Base-by-base conservation (phyloP, 1,140 invertebrate genomes). In the Scaptodrosophila lebanonensis region DNA sequence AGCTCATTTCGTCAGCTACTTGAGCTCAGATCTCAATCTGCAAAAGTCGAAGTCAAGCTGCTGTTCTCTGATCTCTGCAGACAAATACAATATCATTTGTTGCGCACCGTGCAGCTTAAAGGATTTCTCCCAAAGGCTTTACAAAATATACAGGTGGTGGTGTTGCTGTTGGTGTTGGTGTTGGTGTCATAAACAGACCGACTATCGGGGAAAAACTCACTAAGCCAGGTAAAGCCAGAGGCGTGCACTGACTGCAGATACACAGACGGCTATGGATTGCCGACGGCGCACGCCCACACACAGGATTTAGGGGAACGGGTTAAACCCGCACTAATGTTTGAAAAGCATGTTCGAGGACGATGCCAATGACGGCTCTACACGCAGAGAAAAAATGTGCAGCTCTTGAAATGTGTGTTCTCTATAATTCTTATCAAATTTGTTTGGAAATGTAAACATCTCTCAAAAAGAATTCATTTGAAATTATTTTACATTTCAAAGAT, bases 211-310 rank as follows among this genome's bases (percentile, higher is more conserved):
- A 32, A 33, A 35, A 39, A 42, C 36, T 43, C 39, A 20, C n/a
- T 57, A 49, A 48, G 52, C 44, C 52, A 39, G 42, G 60, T 43
- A 61, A 25, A 25, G 61, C 8, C 22, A 25, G 62, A 48, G 61
- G 63, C 63, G 63, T 66, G 40, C 63, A 65, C 61, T 61, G 62
- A 65, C 62, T 65, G 65, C n/a, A n/a, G n/a, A n/a, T n/a, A n/a
- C 8, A 8, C 22, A 25, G 3, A 25, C 22, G 22, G 22, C 22
- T 8, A 25, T 25, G 8, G 8, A 25, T 62, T 58, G 39, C 52
- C 52, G 51, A 30, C 61, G 62, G 22, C 63, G 49, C 63, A 61
- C 63, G 51, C 40, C 8, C 27, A 18, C 17, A 29, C 8, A 15
- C 44, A 38, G 63, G 62, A 58, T 58, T 66, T 66, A 30, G 27